Percentiles rank a stretch among this genome's conserved stretches.
phyloP scores from a whole-genome alignment of 2,113 vertebrate genomes.

The Hyperopisus bebe region DNA sequence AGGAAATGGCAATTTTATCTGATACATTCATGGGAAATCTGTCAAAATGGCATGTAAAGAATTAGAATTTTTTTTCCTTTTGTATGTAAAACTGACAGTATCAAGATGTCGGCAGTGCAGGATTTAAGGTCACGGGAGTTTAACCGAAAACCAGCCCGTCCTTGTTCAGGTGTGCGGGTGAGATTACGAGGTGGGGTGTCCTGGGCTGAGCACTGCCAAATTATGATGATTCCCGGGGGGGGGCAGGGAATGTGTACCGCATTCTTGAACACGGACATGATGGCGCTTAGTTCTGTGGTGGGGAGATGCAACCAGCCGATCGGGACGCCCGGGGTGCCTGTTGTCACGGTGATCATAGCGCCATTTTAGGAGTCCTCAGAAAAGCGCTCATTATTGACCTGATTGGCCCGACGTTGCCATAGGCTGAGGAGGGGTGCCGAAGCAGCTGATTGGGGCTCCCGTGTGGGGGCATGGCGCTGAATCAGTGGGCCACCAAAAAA shows the following conservation, averaged over 20 bases:
- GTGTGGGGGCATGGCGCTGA: background rate
- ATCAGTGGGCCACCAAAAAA: background rate
- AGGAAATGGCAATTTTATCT: slow-evolving; percentile 1
- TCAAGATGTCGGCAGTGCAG: background rate
- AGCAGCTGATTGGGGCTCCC: background rate
- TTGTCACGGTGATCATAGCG: background rate
- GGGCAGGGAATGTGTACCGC: background rate
- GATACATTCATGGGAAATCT: background rate
- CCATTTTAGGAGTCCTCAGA: background rate
- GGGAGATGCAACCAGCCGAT: background rate
- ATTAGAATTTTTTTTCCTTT: background rate
- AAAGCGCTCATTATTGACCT: background rate
- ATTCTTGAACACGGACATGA: background rate
- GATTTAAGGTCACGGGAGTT: background rate
- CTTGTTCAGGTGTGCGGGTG: background rate
- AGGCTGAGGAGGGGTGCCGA: background rate
- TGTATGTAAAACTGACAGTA: background rate
- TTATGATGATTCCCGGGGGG: background rate
- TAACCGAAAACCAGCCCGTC: background rate
- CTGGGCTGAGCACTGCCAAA: background rate
- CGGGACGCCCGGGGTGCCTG: background rate
- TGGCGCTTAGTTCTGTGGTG: background rate
- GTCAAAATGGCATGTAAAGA: background rate
- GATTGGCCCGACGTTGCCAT: background rate
- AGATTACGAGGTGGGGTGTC: background rate